Base-by-base conservation (phyloP, 2,888 invertebrate species). In the Scaptomyza reducta region DNA sequence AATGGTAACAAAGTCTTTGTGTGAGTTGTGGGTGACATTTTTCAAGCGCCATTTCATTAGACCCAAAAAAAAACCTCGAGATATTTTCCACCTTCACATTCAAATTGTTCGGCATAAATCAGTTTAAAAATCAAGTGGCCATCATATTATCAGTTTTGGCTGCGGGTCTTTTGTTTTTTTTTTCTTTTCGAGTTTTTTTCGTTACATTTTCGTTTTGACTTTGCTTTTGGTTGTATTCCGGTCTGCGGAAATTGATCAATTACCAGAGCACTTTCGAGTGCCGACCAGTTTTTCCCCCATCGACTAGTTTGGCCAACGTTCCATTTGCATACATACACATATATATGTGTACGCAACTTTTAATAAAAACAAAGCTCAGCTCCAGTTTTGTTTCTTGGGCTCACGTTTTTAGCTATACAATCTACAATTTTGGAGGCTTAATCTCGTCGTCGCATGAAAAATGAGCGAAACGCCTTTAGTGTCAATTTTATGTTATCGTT, bases 401-500 rank as follows among this genome's bases (percentile, higher is more conserved):
- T 69, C 68, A 60, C 53, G n/a, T 58, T 72, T 72, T 54, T 29
- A 46, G 68, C 45, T 38, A 41, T 38, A 41, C 73, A 68, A 72
- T 72, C 72, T 72, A 72, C 74, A 66, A 54, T 57, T 59, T 38
- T 70, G 35, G 75, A 60, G 60, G 60, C 76, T 78, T 81, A 84
- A 84, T 82, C 81, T 81, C 70, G 68, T 64, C 74, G 70, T 67
- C 73, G 58, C 70, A 82, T 87, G 87, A 85, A 84, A 87, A 85
- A 85, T 85, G 78, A 73, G 64, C 82, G 80, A 84, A 85, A 87
- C 87, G 87, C 84, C 85, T 87, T 87, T 81, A 87, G 84, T 87
- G 84, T 87, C 84, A 85, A 77, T 85, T 85, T 87, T 77, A 87
- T 86, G 84, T 81, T 85, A 85, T 85, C 87, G 77, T 87, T 85